phyloP scores from a whole-genome alignment of 1,140 invertebrate genomes.

The Drosophila azteca region DNA sequence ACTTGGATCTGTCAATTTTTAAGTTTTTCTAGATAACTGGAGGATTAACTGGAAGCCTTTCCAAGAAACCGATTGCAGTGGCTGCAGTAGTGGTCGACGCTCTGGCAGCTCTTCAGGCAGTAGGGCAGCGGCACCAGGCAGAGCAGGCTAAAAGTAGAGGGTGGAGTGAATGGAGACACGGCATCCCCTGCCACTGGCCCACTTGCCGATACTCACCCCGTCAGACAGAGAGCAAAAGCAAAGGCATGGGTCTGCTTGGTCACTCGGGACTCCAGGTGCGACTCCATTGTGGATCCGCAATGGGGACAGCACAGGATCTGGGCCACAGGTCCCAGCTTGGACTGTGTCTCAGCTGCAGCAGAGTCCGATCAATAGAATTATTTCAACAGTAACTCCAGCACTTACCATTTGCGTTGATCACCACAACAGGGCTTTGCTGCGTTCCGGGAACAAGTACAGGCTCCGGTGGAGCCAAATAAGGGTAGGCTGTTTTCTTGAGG shows the following conservation, averaged over 20 bases:
- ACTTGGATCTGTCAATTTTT: no score
- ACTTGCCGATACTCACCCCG: constrained; percentile 26
- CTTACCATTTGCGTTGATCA: constrained; percentile 34
- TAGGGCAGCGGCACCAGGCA: constrained; percentile 86
- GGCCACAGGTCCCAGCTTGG: constrained; percentile 24
- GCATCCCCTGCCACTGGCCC: not conserved
- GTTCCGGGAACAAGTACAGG: not conserved
- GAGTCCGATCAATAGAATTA: not conserved
- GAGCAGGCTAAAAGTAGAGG: constrained; percentile 17
- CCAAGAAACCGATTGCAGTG: constrained; percentile 87
- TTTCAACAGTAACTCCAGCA: not conserved
- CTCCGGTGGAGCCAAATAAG: no score
- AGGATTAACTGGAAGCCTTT: constrained; percentile 70
- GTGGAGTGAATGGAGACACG: not conserved
- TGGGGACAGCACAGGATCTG: constrained; percentile 35
- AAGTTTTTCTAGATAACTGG: not conserved
- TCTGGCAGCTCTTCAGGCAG: constrained; percentile 86
- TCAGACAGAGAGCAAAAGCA: constrained; percentile 38
- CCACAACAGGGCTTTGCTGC: constrained; percentile 3
- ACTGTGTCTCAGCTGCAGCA: not conserved
- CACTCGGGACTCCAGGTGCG: constrained; percentile 28
- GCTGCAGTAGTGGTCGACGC: constrained; percentile 87
- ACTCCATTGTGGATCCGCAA: constrained; percentile 31
- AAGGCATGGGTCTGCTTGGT: constrained; percentile 45
- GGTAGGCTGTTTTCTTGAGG: not conserved